Evolutionary conservation across 2,888 invertebrate genomes (phyloP), one percentile per base, ranked within the genome.

Genomic region (Aleiodes testaceus): DNA sequence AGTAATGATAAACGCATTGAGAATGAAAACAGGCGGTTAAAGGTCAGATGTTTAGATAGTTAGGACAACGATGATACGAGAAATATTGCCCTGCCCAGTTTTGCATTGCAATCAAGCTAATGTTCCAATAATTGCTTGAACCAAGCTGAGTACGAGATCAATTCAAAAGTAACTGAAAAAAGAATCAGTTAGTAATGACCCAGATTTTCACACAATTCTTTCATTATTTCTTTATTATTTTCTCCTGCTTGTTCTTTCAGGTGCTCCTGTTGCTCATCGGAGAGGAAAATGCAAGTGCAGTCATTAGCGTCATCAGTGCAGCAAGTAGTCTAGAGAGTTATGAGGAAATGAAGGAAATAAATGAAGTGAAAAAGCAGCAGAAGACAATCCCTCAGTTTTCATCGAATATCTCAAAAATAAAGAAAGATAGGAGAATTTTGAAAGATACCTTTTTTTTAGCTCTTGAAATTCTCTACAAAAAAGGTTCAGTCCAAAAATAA

Each of bases 101-200:
- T 80, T 80, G n/a, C 78, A 74, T 77, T 85, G 81, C 84, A 87
- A 87, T 87, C 85, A 87, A 82, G 84, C 85, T 86, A 86, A 87
- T 87, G 87, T 84, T 84, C 82, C 80, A 81, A 85, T 86, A 85
- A 87, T 87, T 86, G 67, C 9, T 76, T 80, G 82, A 79, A 75
- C 70, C 69, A 12, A 42, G 2, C 61, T 14, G 47, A 59, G 42
- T 59, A 63, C 22, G n/a, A 26, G 63, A 63, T 45, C 44, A 45
- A 44, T 63, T 63, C 59, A 52, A 9, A 52, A 52, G 22, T 52
- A 20, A 12, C 20, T 52, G 22, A 22, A 52, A 59, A 42, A 59
- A 16, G 7, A 59, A 14, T 3, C 3, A 11, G 5, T 45, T 11
- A 45, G 20, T 63, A 45, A 14, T 44, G 63, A 63, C 63, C 63